Base-by-base conservation (phyloP, 2,888 invertebrate genomes). In the Cynaeus angustus region DNA sequence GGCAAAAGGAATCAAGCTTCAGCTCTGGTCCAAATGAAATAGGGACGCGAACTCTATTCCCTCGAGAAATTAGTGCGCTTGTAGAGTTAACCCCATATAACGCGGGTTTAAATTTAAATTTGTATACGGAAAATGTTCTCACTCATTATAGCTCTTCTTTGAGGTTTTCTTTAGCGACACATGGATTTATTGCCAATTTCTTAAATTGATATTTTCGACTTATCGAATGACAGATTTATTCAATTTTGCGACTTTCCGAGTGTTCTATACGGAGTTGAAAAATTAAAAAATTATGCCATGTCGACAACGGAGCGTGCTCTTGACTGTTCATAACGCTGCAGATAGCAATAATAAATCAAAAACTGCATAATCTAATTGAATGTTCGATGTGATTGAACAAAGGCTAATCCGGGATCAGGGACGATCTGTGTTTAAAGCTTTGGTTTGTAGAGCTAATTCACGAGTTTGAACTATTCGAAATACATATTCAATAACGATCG, bases 21-120 rank as follows among this genome's bases (percentile, higher is more conserved):
- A 41, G 52, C 46, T 41, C 55, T 61, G 41, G 66, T 68, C 72
- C 70, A 71, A 75, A 75, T 73, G 71, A 73, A 75, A 74, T 58
- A 72, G 71, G 68, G 59, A 58, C 68, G 68, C 69, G 30, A 59
- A 30, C 64, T 70, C 61, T 50, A 69, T 59, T 76, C 76, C 76
- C 76, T 50, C 53, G 76, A 76, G 76, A 76, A 76, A 76, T 76
- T 75, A 76, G 72, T 52, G 70, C 71, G 69, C 74, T 75, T 76
- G 76, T 75, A 75, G 46, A 74, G 72, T 70, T 74, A 74, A 76
- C 76, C 74, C 72, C 62, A 72, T 68, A 70, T 72, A 66, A 74
- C 73, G 72, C 70, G 67, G 66, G 66, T 68, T 71, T 72, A 69
- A 74, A 74, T 74, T 74, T 71, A 68, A 74, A 74, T 76, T 72